phyloP scores from a whole-genome alignment of 2,888 invertebrate genomes.

The Drosophila ustulata region DNA sequence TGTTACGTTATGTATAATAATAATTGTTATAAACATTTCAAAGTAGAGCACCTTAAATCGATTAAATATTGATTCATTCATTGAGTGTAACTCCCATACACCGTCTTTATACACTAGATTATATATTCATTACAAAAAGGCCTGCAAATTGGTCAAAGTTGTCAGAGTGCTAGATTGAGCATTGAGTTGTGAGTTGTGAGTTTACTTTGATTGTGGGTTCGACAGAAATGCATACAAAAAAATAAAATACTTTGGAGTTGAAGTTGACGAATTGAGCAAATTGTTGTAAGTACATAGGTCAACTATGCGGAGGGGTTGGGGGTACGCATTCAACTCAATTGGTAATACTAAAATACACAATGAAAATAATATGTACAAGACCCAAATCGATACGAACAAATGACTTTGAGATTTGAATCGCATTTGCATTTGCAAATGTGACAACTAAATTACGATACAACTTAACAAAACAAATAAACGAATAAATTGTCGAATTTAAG shows the following conservation, averaged over 20 bases:
- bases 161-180: conserved; percentile 11
- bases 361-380: not conserved
- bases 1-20: not conserved
- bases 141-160: conserved; percentile 56
- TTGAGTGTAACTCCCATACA: conserved; percentile 44
- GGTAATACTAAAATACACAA: conserved; percentile 5
- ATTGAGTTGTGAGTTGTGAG: not conserved
- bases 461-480: conserved; percentile 16
- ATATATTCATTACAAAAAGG: conserved; percentile 49
- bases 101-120: conserved; percentile 32
- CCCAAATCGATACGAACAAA: conserved; percentile 5
- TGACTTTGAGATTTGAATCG: conserved; percentile 1
- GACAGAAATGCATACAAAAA: conserved; percentile 37
- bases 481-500: conserved; percentile 24
- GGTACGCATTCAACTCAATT: not conserved
- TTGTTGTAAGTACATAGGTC: not conserved
- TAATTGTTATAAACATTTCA: conserved; percentile 32
- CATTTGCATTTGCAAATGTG: not conserved
- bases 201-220: not conserved
- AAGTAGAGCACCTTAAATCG: conserved; percentile 59
- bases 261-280: conserved; percentile 21
- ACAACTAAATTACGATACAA: conserved; percentile 9
- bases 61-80: conserved; percentile 32
- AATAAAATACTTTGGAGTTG: not conserved
- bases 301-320: not conserved